Percentiles rank a stretch among this genome's conserved stretches.
phyloP scores from a whole-genome alignment of 1,140 invertebrate species.

The Euglossa dilemma region DNA sequence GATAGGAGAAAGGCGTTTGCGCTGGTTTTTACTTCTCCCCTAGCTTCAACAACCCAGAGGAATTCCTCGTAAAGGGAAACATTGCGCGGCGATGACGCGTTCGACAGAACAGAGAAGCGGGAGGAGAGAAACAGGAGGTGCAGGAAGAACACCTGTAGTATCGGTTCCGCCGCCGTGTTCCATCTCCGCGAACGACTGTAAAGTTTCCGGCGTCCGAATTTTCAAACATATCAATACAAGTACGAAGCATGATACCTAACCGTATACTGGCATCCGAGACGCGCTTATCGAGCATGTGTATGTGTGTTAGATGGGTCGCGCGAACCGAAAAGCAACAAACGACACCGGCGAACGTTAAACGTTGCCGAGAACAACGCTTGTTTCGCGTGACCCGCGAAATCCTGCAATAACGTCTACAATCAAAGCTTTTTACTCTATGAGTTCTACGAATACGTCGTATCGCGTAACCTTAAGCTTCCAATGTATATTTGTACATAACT shows the following conservation, averaged over 20 bases:
- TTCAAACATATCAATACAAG: constrained; percentile 76
- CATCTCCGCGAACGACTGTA: constrained; percentile 26
- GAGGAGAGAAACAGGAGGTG: not conserved
- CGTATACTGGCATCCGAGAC: constrained; percentile 35
- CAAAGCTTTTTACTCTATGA: constrained; percentile 68
- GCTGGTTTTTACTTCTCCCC: not conserved
- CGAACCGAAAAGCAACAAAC: constrained; percentile 15
- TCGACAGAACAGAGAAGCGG: constrained; percentile 3
- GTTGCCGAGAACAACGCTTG: not conserved
- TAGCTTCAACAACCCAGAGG: not conserved
- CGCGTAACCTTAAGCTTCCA: constrained; percentile 56
- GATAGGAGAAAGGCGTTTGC: constrained; percentile 8
- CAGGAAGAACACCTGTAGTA: constrained; percentile 2
- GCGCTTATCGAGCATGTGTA: constrained; percentile 9
- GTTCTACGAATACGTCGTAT: constrained; percentile 52
- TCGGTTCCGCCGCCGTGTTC: constrained; percentile 13
- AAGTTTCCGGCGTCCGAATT: constrained; percentile 73
- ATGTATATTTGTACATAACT: constrained; percentile 78
- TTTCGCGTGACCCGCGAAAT: constrained; percentile 47
- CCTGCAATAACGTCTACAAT: constrained; percentile 75
- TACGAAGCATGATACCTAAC: constrained; percentile 43
- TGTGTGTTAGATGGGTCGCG: not conserved
- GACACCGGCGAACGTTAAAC: not conserved
- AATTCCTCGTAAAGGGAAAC: constrained; percentile 19
- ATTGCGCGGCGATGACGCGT: not conserved